These are phyloP conservation scores for Rhimphoctona megacephalus DNA, from an alignment of 2,888 invertebrate genomes.

Conservation along the genomic window DNA sequence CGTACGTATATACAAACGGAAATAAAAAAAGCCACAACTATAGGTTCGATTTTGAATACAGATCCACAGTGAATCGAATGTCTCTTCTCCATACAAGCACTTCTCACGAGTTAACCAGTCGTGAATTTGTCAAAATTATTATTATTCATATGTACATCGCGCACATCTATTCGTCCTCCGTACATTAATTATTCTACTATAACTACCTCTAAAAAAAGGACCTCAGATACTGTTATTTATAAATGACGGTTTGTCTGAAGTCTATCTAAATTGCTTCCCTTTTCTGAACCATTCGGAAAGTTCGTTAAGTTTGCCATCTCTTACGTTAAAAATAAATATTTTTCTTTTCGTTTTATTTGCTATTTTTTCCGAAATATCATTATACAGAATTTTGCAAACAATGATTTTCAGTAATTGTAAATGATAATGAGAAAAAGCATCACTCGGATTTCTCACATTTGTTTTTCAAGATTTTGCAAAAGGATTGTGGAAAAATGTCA, in stretches of 20 bases:
- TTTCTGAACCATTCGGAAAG: background rate
- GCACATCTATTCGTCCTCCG: conserved; percentile 3
- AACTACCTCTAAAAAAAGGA: background rate
- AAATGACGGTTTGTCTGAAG: background rate
- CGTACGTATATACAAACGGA: conserved; percentile 47
- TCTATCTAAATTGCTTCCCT: background rate
- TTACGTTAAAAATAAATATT: conserved; percentile 3
- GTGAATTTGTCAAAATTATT: conserved; percentile 45
- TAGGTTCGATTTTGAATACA: conserved; percentile 39
- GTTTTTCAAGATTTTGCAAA: background rate
- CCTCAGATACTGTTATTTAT: conserved; percentile 2
- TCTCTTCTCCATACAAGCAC: conserved; percentile 39
- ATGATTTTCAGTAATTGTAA: background rate
- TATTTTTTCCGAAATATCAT: background rate
- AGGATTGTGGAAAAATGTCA: background rate
- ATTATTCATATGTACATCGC: conserved; percentile 49
- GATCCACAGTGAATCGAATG: conserved; percentile 44
- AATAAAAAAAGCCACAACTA: conserved; percentile 26
- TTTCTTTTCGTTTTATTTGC: background rate
- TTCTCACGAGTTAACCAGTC: background rate
- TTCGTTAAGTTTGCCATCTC: background rate
- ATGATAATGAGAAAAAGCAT: background rate
- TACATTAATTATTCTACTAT: conserved; percentile 7
- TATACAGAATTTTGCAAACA: background rate
- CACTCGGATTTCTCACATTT: background rate